A percentile compares a stretch with the other conserved stretches of the same genome.
Conservation (phyloP, 2,888 invertebrate genomes). For the Mesochorus sp. region DNA sequence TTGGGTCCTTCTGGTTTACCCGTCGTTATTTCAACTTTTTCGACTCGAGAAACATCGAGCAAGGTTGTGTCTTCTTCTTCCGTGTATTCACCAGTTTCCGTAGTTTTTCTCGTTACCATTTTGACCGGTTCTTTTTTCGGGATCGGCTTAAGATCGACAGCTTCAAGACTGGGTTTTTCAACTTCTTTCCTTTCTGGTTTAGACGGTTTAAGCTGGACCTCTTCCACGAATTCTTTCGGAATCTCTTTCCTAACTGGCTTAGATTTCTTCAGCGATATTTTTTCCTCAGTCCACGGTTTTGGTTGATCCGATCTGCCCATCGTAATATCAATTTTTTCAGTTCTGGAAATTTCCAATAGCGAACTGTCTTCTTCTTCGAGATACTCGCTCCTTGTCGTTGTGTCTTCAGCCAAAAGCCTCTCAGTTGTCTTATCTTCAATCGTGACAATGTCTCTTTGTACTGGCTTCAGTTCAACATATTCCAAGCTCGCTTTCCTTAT, state of each 20-base stretch:
- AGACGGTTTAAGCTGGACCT: constrained; percentile 84
- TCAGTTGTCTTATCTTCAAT: constrained; percentile 61
- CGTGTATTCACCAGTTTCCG: constrained; percentile 58
- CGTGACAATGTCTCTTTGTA: constrained; percentile 66
- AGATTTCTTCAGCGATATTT: constrained; percentile 83
- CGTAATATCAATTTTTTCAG: constrained; percentile 69
- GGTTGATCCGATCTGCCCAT: constrained; percentile 82
- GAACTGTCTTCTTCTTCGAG: constrained; percentile 71
- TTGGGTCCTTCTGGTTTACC: constrained; percentile 69
- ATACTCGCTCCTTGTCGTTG: constrained; percentile 63
- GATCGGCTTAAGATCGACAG: constrained; percentile 62
- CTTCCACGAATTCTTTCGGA: constrained; percentile 79
- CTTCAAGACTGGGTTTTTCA: constrained; percentile 68
- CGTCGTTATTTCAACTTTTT: constrained; percentile 54
- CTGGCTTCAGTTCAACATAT: constrained; percentile 70
- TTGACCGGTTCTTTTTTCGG: constrained; percentile 39
- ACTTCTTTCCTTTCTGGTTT: constrained; percentile 80
- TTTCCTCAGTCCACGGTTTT: constrained; percentile 82
- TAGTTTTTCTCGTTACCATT: constrained; percentile 24
- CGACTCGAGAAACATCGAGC: constrained; percentile 56
- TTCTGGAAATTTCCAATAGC: constrained; percentile 49
- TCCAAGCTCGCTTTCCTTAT: constrained; percentile 69
- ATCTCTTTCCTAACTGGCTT: constrained; percentile 79
- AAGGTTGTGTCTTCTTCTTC: constrained; percentile 72
- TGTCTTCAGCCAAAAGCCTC: constrained; percentile 63